phyloP scores from a whole-genome alignment of 2,888 invertebrate genomes.

The Napeogenes sylphis region DNA sequence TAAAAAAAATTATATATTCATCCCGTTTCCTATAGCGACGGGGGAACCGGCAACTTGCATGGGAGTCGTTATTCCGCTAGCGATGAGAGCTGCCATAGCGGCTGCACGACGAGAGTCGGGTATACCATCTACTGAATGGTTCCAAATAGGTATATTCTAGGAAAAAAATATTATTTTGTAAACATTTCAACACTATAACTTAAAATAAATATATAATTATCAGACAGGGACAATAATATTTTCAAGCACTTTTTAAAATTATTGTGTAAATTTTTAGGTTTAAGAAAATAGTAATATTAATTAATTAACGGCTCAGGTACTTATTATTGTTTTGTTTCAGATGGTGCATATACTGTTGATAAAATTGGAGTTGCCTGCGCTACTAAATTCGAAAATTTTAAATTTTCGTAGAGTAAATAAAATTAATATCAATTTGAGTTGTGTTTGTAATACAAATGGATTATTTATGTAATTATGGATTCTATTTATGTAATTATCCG shows the following conservation, averaged over 20 bases:
- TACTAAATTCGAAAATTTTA: constrained; percentile 34
- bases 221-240: neutral
- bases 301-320: neutral
- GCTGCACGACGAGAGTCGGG: constrained; percentile 80
- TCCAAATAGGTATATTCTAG: constrained; percentile 72
- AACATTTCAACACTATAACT: neutral
- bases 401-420: constrained; percentile 28
- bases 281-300: too few relatives aligned
- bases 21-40: constrained; percentile 54
- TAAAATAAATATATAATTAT: neutral
- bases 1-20: too few relatives aligned
- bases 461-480: neutral
- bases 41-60: constrained; percentile 73
- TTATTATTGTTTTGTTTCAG: constrained; percentile 44
- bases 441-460: too few relatives aligned
- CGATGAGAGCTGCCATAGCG: constrained; percentile 80
- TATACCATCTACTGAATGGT: constrained; percentile 73
- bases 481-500: too few relatives aligned
- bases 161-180: neutral
- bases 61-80: constrained; percentile 71
- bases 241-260: too few relatives aligned
- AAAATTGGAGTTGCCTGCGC: constrained; percentile 39
- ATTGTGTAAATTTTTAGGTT: too few relatives aligned
- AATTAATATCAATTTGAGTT: neutral
- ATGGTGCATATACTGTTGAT: constrained; percentile 70